Evolutionary conservation across 2,797 vertebrate species (phyloP).

Genomic region (Artibeus lituratus): DNA sequence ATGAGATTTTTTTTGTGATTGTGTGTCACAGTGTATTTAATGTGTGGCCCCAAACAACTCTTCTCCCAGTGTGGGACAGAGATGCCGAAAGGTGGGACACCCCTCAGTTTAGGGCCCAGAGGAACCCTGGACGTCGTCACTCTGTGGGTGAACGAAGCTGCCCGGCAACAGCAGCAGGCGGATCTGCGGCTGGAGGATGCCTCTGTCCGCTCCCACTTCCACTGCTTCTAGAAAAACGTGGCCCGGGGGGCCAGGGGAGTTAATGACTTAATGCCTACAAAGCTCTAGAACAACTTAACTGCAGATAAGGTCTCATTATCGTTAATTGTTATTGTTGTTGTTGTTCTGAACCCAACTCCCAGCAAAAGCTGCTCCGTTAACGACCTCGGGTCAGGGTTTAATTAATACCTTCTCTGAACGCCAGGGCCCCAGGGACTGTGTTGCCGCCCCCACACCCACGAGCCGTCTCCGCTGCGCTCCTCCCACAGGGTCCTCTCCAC

Average conservation of each 20-base stretch:
- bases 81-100: too few species aligned
- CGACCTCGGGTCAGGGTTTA: slow-evolving; percentile 65
- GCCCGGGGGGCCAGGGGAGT: slow-evolving; percentile 50
- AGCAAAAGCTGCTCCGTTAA: slow-evolving; percentile 54
- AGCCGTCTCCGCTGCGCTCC: neutral
- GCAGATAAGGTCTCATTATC: slow-evolving; percentile 70
- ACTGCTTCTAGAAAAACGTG: slow-evolving; percentile 40
- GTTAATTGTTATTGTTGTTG: slow-evolving; percentile 72
- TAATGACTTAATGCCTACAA: slow-evolving; percentile 65
- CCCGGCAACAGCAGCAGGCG: neutral
- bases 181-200: neutral
- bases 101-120: neutral
- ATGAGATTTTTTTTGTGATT: too few species aligned
- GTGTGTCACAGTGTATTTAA: too few species aligned
- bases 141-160: neutral
- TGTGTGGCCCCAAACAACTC: too few species aligned
- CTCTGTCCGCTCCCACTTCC: neutral
- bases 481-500: neutral
- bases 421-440: slow-evolving; percentile 35
- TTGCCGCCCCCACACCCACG: slow-evolving; percentile 11
- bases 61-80: too few species aligned
- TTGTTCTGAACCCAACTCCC: slow-evolving; percentile 65
- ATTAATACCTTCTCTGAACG: slow-evolving; percentile 56
- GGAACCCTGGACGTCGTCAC: neutral
- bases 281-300: slow-evolving; percentile 59